phyloP scores from a whole-genome alignment of 2,113 vertebrate genomes.

The Anoplopoma fimbria region DNA sequence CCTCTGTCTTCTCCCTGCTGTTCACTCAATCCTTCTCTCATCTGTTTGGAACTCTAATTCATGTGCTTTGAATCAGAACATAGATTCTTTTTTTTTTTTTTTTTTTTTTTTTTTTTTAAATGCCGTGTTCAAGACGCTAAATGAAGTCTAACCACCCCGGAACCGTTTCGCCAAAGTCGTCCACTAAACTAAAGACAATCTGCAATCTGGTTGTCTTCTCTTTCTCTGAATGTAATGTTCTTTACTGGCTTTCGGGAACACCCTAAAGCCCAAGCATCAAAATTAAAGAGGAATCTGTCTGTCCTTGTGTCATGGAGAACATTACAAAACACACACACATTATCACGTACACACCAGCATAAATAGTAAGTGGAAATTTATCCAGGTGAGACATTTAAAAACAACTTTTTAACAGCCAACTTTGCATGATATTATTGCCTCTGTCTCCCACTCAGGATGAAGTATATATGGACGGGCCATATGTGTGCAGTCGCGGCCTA shows the following conservation, averaged over 20 bases:
- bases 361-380: neutral
- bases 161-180: constrained; percentile 2
- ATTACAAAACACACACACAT: neutral
- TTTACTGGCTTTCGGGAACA: neutral
- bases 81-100: no score
- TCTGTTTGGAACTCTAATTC: constrained; percentile 27
- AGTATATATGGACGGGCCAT: constrained; percentile 98
- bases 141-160: constrained; percentile 9
- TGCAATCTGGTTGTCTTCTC: neutral
- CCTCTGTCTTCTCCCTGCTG: neutral
- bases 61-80: constrained; percentile 16
- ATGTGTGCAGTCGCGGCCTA: constrained; percentile 94
- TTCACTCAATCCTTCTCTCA: constrained; percentile 26
- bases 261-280: neutral
- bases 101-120: no score
- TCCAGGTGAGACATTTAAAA: neutral
- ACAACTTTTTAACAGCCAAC: neutral
- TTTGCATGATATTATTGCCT: neutral
- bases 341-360: neutral
- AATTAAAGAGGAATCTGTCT: neutral
- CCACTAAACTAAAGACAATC: neutral
- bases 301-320: neutral
- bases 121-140: constrained; percentile 2
- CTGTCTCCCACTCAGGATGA: constrained; percentile 87
- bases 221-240: constrained; percentile 11